Conservation (phyloP, 1,140 invertebrate species). For the Scaptodrosophila lebanonensis region DNA sequence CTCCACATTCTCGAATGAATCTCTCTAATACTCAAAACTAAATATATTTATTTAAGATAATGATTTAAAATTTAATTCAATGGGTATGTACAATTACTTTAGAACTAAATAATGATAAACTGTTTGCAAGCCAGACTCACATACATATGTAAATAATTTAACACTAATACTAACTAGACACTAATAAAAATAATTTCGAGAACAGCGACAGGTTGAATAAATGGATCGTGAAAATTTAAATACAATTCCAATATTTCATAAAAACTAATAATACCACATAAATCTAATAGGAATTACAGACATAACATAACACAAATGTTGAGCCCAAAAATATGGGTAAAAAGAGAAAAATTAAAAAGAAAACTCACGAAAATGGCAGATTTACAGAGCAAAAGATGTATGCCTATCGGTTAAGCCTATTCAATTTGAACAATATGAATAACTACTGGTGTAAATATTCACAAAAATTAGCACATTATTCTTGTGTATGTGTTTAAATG, state of each 20-base stretch:
- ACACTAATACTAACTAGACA: conserved; percentile 42
- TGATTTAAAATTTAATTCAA: conserved; percentile 46
- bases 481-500: conserved; percentile 37
- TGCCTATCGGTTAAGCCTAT: not conserved
- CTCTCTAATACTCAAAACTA: too few relatives aligned
- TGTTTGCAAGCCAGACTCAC: conserved; percentile 21
- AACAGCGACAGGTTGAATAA: conserved; percentile 25
- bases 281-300: conserved; percentile 42
- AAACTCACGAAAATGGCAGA: conserved; percentile 3
- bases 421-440: conserved; percentile 18
- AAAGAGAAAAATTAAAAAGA: conserved; percentile 3
- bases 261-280: conserved; percentile 69
- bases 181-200: conserved; percentile 56
- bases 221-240: conserved; percentile 45
- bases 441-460: conserved; percentile 51
- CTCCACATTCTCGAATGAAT: too few relatives aligned
- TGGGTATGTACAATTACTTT: conserved; percentile 62
- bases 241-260: conserved; percentile 55
- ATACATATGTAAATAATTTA: conserved; percentile 58
- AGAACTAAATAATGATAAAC: conserved; percentile 61
- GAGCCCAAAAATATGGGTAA: not conserved
- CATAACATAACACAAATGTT: conserved; percentile 1
- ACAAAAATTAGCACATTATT: conserved; percentile 29
- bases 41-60: conserved; percentile 27
- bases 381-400: not conserved